A percentile compares a stretch with the other conserved stretches of the same genome.
These are phyloP conservation scores for Sitobion miscanthi DNA, from an alignment of 1,140 invertebrate species.

Conservation along the genomic window DNA sequence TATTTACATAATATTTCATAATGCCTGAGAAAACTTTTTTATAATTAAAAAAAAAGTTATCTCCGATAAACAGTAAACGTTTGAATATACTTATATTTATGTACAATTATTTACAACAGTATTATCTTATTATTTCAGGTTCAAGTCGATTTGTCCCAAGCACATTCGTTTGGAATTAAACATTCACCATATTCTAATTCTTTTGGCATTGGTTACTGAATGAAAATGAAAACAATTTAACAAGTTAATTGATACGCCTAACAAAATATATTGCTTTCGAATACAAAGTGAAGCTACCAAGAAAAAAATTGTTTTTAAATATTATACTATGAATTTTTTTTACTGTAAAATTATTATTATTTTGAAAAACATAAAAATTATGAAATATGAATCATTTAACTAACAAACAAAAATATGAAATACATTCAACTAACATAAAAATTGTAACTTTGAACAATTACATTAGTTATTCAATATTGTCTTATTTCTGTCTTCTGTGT, in stretches of 20 bases:
- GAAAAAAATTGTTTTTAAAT: not conserved
- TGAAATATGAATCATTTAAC: slow-evolving; percentile 10
- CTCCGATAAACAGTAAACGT: not conserved
- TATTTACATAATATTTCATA: not conserved
- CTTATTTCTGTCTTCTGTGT: not conserved
- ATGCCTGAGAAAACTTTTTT: not conserved
- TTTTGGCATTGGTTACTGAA: slow-evolving; percentile 51
- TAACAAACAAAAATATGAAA: slow-evolving; percentile 33
- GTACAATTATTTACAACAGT: not conserved
- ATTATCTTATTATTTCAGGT: slow-evolving; percentile 58
- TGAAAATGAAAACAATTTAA: slow-evolving; percentile 28
- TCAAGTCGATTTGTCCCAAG: slow-evolving; percentile 60
- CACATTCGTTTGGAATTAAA: slow-evolving; percentile 61
- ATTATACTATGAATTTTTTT: not conserved
- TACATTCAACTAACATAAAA: slow-evolving; percentile 31
- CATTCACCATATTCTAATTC: slow-evolving; percentile 59
- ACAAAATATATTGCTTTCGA: slow-evolving; percentile 51
- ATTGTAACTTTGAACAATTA: slow-evolving; percentile 48
- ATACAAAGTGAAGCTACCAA: not conserved
- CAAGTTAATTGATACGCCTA: slow-evolving; percentile 43
- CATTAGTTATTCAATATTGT: slow-evolving; percentile 9
- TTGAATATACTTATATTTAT: not conserved
- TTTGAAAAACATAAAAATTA: slow-evolving; percentile 15
- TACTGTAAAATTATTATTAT: slow-evolving; percentile 21
- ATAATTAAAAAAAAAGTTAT: not conserved